A percentile compares a stretch with the other conserved stretches of the same genome.
Conservation (phyloP, 2,888 invertebrate species). For the Trichogramma evanescens region DNA sequence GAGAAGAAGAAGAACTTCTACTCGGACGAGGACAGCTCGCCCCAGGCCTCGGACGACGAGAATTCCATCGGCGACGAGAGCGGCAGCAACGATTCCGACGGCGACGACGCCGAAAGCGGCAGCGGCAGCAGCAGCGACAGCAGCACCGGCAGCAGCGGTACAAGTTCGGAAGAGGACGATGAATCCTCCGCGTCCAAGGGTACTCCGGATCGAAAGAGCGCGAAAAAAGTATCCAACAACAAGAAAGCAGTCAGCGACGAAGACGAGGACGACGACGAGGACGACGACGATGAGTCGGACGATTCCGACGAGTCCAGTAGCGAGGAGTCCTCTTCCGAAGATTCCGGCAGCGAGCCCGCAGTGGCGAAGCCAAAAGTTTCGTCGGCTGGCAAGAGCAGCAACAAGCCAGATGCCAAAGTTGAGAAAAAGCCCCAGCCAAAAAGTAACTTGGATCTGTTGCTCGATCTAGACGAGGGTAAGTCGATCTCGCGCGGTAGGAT, state of each 20-base stretch:
- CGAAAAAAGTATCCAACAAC: constrained; percentile 11
- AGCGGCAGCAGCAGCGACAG: constrained; percentile 20
- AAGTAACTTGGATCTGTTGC: constrained; percentile 71
- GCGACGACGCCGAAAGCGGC: constrained; percentile 19
- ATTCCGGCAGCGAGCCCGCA: constrained; percentile 24
- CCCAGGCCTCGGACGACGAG: constrained; percentile 32
- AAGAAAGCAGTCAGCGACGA: constrained; percentile 12
- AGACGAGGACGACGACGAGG: constrained; percentile 26
- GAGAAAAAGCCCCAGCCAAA: constrained; percentile 49
- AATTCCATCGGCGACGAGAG: constrained; percentile 21
- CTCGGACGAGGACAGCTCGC: constrained; percentile 31
- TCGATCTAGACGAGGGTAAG: constrained; percentile 72
- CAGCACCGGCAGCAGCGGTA: constrained; percentile 19
- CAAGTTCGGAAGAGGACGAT: constrained; percentile 16
- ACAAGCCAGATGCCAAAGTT: constrained; percentile 36
- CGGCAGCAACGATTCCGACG: constrained; percentile 27
- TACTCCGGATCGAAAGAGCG: background rate
- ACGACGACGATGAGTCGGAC: constrained; percentile 4
- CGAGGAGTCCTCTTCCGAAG: constrained; percentile 19
- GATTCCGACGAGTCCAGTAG: constrained; percentile 15
- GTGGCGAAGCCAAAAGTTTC: constrained; percentile 16
- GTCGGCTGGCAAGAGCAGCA: constrained; percentile 22
- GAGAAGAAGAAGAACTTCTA: constrained; percentile 60
- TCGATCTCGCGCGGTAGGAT: constrained; percentile 7
- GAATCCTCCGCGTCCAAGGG: too few species aligned